Evolutionary conservation across 2,888 invertebrate species (phyloP), one percentile per base, ranked within the genome.

Genomic region (Tiphia femorata): DNA sequence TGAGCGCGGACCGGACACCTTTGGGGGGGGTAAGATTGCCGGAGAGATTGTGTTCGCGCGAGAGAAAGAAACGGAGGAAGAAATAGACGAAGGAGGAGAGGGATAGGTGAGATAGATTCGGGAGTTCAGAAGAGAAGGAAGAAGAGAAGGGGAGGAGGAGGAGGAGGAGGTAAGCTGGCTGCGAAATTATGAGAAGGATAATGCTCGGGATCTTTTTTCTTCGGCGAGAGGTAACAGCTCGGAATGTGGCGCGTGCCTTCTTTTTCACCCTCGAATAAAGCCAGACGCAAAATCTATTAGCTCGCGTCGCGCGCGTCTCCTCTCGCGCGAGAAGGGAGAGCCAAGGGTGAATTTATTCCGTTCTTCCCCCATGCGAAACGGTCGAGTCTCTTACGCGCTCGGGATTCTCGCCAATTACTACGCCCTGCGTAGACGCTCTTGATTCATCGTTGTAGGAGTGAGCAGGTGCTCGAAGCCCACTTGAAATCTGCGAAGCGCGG

Each of bases 121-220:
- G 19, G 4, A 27, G 29, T 43, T 33, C 12, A 35, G 29, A 41
- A 35, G 58, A 51, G 33, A 33, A 4, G 12, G 8, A 33, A n/a
- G 25, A 25, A 6, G 33, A 33, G 35, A 14, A 14, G 14, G 14
- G 3, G 37, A 17, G 19, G 7, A 12, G 38, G 52, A 48, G 56
- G 33, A 40, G 37, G 53, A 46, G 43, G 40, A 54, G 54, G 37
- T 79, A 78, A 79, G 77, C 75, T 69, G 66, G 53, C 63, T 64
- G 67, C 67, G 65, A 76, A 77, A 77, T 78, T 79, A 79, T 74
- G 73, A 75, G 75, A 68, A 64, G 75, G 75, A 77, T 75, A 75
- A 73, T 70, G 67, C 64, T 58, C 30, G 54, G 62, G 64, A 70
- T 72, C 66, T 65, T 64, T 59, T 52, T 58, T 35, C 58, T 52